Evolutionary conservation across 2,888 invertebrate genomes (phyloP).

Genomic region (Campoplex capitator): DNA sequence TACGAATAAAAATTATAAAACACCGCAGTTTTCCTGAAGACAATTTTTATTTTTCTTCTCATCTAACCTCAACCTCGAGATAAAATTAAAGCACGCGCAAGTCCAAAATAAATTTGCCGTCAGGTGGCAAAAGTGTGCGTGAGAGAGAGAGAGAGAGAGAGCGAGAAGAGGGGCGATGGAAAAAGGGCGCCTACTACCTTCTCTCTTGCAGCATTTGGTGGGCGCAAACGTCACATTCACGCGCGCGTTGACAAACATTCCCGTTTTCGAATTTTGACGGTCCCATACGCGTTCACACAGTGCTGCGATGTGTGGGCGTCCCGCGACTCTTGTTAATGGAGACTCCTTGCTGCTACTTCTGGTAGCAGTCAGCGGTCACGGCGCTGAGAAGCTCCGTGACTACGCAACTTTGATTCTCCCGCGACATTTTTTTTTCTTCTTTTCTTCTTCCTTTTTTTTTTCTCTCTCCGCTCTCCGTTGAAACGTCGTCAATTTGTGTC

Average conservation of each 20-base stretch:
- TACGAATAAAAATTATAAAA: neutral
- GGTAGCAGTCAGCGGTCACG: slow-evolving; percentile 68
- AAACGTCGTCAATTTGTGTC: neutral
- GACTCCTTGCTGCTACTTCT: slow-evolving; percentile 64
- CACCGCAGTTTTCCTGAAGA: neutral
- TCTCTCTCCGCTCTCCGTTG: slow-evolving; percentile 11
- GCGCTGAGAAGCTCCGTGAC: slow-evolving; percentile 76
- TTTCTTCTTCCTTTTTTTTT: slow-evolving; percentile 13
- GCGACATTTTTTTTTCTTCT: slow-evolving; percentile 48
- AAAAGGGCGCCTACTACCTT: slow-evolving; percentile 22
- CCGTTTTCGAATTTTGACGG: slow-evolving; percentile 75
- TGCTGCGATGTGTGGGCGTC: slow-evolving; percentile 71
- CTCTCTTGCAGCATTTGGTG: neutral
- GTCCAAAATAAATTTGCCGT: slow-evolving; percentile 34
- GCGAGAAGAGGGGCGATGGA: neutral
- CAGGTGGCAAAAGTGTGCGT: neutral
- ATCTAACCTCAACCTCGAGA: neutral
- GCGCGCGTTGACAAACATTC: slow-evolving; percentile 52
- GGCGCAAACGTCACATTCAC: slow-evolving; percentile 31
- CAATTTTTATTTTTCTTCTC: neutral
- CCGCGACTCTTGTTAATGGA: slow-evolving; percentile 76
- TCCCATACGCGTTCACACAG: slow-evolving; percentile 56
- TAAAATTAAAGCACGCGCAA: slow-evolving; percentile 24
- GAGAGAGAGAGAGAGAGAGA: neutral
- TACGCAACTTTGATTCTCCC: slow-evolving; percentile 76